Conservation (phyloP, 2,888 invertebrate genomes). For the Dinocampus coccinellae region DNA sequence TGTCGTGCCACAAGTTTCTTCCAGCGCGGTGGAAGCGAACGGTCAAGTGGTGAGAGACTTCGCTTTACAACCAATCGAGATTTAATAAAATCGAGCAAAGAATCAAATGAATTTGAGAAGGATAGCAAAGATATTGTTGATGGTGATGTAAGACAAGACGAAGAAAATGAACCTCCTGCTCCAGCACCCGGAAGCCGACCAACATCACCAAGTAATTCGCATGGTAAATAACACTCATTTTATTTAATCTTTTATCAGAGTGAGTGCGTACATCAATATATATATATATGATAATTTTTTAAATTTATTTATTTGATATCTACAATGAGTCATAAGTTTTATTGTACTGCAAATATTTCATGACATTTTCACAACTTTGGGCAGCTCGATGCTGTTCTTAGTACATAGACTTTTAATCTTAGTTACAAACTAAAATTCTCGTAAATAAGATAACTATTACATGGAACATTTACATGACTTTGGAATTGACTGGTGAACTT, state of each 20-base stretch:
- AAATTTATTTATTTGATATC: no score
- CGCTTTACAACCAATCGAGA: slow-evolving; percentile 62
- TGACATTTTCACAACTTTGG: neutral
- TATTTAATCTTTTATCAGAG: slow-evolving; percentile 45
- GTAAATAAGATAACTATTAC: neutral
- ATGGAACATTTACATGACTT: neutral
- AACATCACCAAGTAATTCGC: slow-evolving; percentile 60
- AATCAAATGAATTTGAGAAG: slow-evolving; percentile 58
- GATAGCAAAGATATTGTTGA: slow-evolving; percentile 63
- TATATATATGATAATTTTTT: neutral
- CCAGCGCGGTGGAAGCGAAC: slow-evolving; percentile 61
- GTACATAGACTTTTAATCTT: neutral
- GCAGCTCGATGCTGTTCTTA: neutral
- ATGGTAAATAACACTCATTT: slow-evolving; percentile 52
- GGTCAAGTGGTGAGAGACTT: slow-evolving; percentile 59
- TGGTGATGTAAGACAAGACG: slow-evolving; percentile 67
- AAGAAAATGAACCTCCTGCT: slow-evolving; percentile 67
- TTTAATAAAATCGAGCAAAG: slow-evolving; percentile 55
- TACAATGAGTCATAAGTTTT: neutral
- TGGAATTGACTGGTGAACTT: neutral
- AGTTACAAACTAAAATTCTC: neutral
- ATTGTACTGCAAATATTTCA: neutral
- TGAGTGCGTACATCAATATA: no score
- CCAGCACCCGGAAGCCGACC: slow-evolving; percentile 67
- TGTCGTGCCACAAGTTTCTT: slow-evolving; percentile 51